Evolutionary conservation across 2,113 vertebrate species (phyloP).

Genomic region (Rhinolophus ferrumequinum): DNA sequence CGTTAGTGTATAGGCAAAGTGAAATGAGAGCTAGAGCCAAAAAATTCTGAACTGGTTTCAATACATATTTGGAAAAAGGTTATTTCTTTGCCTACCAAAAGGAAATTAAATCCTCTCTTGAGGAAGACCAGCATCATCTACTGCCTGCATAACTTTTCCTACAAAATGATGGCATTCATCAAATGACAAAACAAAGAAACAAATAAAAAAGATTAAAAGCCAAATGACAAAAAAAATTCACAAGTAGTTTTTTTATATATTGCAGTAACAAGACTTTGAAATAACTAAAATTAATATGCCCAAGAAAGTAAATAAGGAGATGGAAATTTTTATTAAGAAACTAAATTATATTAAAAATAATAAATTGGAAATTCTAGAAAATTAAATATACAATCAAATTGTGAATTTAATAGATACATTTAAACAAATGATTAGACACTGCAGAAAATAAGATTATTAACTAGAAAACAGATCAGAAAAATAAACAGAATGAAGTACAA

Average conservation of each 20-base stretch:
- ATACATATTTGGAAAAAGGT: not conserved
- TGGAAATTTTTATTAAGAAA: not conserved
- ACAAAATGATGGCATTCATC: not conserved
- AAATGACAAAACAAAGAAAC: not conserved
- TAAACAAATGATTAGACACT: not conserved
- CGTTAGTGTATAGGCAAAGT: not conserved
- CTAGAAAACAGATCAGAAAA: not conserved
- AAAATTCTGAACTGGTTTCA: conserved; percentile 15
- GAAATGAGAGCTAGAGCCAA: not conserved
- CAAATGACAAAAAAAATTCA: not conserved
- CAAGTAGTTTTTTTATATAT: not conserved
- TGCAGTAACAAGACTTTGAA: not conserved
- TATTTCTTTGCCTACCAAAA: not conserved
- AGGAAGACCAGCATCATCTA: not conserved
- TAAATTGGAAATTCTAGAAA: not conserved
- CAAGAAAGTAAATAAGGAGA: not conserved
- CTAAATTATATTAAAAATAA: not conserved
- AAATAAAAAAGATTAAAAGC: not conserved
- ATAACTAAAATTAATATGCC: not conserved
- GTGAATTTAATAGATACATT: not conserved
- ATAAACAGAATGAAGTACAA: not conserved
- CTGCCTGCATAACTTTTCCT: not conserved
- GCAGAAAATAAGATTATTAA: not conserved
- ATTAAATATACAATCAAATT: not conserved
- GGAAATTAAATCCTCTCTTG: not conserved